These are phyloP conservation scores for Pristiophorus japonicus DNA, from an alignment of 2,113 vertebrate species.

Conservation along the genomic window DNA sequence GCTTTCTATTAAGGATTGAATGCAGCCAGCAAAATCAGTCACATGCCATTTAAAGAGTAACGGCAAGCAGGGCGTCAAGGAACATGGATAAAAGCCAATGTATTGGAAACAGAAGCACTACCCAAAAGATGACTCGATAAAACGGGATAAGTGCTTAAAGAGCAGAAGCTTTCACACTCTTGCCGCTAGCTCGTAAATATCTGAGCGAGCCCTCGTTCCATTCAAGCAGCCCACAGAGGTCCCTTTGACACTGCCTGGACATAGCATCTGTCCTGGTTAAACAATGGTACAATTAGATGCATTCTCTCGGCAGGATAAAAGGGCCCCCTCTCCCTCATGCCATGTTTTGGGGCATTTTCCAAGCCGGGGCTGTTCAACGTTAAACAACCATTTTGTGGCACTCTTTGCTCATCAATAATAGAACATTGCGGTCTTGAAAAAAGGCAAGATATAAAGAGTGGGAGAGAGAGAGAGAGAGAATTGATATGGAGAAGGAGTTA, in stretches of 20 bases:
- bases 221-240: constrained; percentile 39
- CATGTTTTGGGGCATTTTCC: constrained; percentile 40
- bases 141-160: constrained; percentile 35
- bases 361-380: constrained; percentile 38
- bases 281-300: constrained; percentile 44
- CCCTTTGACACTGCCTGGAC: constrained; percentile 47
- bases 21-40: background rate
- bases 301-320: constrained; percentile 46
- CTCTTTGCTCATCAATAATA: constrained; percentile 44
- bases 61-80: background rate
- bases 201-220: constrained; percentile 42
- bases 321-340: background rate
- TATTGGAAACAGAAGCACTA: background rate
- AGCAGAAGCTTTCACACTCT: constrained; percentile 41
- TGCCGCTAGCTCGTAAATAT: constrained; percentile 41
- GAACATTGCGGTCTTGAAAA: constrained; percentile 37
- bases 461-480: background rate
- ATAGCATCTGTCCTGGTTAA: constrained; percentile 42
- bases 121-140: background rate
- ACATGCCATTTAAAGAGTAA: background rate
- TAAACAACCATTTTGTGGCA: constrained; percentile 43
- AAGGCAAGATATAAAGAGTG: constrained; percentile 26
- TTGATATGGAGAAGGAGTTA: background rate
- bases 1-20: background rate
- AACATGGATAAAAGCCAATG: background rate